Evolutionary conservation across 2,888 invertebrate genomes (phyloP).

Genomic region (Chrysina gloriosa): DNA sequence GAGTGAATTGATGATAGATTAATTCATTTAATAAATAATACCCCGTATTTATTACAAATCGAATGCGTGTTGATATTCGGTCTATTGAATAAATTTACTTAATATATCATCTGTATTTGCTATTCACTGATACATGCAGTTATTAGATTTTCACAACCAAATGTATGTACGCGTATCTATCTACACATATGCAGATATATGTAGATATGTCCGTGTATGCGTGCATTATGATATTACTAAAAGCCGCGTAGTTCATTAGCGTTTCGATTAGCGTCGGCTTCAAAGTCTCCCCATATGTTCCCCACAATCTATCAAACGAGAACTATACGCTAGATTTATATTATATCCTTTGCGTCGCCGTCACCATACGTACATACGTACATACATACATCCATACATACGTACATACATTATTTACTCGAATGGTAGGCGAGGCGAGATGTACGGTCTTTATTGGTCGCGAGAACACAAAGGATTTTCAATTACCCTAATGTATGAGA

Average conservation of each 20-base stretch:
- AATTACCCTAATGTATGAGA: conserved; percentile 23
- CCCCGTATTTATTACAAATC: neutral
- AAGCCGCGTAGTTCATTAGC: neutral
- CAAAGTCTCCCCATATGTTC: conserved; percentile 18
- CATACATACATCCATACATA: neutral
- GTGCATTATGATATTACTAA: neutral
- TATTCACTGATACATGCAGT: neutral
- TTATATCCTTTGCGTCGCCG: neutral
- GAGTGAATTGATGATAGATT: too few relatives aligned
- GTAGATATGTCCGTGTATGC: neutral
- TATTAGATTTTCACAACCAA: neutral
- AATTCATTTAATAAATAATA: too few relatives aligned
- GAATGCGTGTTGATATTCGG: neutral
- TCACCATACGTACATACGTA: neutral
- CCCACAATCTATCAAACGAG: conserved; percentile 14
- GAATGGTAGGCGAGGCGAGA: neutral
- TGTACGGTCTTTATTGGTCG: conserved; percentile 8
- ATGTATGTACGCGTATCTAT: neutral
- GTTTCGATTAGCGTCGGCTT: conserved; percentile 1
- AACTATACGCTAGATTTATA: neutral
- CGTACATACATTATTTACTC: conserved; percentile 3
- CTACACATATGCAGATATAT: neutral
- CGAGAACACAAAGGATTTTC: conserved; percentile 18
- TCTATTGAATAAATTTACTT: too few relatives aligned
- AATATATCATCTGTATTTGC: neutral